These are phyloP conservation scores for Clostera curtula DNA, from an alignment of 2,888 invertebrate species.

Conservation along the genomic window DNA sequence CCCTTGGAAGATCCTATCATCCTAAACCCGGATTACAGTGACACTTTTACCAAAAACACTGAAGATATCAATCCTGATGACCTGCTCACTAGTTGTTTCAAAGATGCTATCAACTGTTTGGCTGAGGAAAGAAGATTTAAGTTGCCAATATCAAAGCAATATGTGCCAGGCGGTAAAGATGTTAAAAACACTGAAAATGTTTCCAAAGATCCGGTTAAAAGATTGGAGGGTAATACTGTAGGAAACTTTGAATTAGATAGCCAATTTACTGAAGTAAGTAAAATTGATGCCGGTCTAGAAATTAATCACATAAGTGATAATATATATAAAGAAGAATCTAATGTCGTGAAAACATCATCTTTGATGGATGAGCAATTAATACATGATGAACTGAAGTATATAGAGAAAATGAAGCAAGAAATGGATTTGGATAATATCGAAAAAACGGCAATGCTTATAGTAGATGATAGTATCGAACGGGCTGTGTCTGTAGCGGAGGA, in stretches of 20 bases:
- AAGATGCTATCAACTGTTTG: constrained; percentile 3
- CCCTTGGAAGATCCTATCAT: constrained; percentile 56
- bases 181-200: constrained; percentile 7
- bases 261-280: not conserved
- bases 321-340: too few species aligned
- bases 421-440: constrained; percentile 46
- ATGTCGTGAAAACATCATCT: too few species aligned
- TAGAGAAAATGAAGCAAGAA: constrained; percentile 32
- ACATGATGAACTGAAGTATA: constrained; percentile 21
- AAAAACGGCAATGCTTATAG: constrained; percentile 42
- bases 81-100: constrained; percentile 16
- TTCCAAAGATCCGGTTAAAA: constrained; percentile 1
- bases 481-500: constrained; percentile 49
- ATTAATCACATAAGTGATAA: too few species aligned
- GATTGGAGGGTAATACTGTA: constrained; percentile 2
- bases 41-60: constrained; percentile 34
- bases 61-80: constrained; percentile 27
- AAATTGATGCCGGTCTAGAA: too few species aligned
- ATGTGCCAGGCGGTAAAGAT: constrained; percentile 41
- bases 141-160: constrained; percentile 52
- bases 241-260: not conserved
- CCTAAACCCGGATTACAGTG: constrained; percentile 45
- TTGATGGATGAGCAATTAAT: constrained; percentile 20
- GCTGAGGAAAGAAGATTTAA: constrained; percentile 38
- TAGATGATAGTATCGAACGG: constrained; percentile 50